phyloP scores from a whole-genome alignment of 2,113 vertebrate species.

The Bubo scandiacus region DNA sequence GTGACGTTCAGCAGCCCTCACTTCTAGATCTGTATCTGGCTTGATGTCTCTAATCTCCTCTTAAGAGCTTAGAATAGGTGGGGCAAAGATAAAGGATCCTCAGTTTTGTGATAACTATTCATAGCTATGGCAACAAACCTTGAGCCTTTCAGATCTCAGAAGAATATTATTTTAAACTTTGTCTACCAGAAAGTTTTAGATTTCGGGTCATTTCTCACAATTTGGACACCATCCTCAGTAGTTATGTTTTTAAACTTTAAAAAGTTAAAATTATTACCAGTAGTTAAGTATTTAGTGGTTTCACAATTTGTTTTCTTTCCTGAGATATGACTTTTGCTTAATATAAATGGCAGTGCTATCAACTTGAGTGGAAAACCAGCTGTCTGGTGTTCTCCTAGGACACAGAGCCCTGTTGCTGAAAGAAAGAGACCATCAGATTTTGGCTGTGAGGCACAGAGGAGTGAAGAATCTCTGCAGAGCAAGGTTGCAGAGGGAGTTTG shows the following conservation, averaged over 20 bases:
- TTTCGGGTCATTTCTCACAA: neutral
- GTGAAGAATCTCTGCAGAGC: neutral
- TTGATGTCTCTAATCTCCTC: neutral
- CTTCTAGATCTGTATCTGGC: neutral
- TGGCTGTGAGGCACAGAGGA: neutral
- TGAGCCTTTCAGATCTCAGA: neutral
- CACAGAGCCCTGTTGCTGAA: neutral
- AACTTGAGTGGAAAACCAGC: neutral
- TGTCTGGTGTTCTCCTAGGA: neutral
- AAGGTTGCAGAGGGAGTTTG: neutral
- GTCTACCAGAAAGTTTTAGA: neutral
- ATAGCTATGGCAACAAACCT: neutral
- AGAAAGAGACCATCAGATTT: neutral
- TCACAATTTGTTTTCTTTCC: neutral
- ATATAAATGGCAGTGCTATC: neutral
- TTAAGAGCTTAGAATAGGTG: neutral
- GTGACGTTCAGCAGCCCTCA: neutral
- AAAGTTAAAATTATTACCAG: neutral
- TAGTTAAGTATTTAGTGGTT: neutral
- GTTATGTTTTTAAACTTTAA: neutral
- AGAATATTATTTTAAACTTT: neutral
- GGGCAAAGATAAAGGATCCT: neutral
- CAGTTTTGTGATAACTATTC: neutral
- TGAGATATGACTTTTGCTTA: neutral
- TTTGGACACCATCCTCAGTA: neutral